Base-by-base conservation (phyloP, 2,797 vertebrate genomes). In the Periophthalmus magnuspinnatus region DNA sequence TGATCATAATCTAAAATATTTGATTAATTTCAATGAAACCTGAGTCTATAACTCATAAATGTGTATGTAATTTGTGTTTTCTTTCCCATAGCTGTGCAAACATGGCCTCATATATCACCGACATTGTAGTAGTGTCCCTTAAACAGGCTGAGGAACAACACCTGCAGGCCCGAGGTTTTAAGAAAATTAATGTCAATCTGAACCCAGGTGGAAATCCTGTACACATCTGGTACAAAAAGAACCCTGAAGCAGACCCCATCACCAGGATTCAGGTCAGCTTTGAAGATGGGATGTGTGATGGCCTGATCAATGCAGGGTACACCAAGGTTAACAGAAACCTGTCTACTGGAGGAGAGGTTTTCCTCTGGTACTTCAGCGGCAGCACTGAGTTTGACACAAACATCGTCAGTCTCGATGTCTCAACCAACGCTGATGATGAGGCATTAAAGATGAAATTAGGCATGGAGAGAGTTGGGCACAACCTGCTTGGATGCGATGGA, bases 211-310 rank as follows among this genome's bases (percentile, higher is more conserved):
- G 47, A 63, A 64, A 69, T 0, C 0, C 0, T 4, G 48, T 60
- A 41, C 71, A 21, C 5, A 0, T 79, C 5, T 81, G 71, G 73
- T 74, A 67, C 45, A 73, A 68, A 52, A 62, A 32, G 19, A 65
- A 16, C 14, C 0, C 0, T 0, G 0, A 2, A 5, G 0, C 1
- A 1, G 0, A 0, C 1, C 8, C 67, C 22, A 45, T 81, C 69
- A 74, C 74, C 65, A 74, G 47, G 36, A 0, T 81, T 38, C 77
- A 82, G 10, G 0, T 64, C 1, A 13, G 76, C 17, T 77, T 70
- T 69, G 56, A 1, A 0, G 0, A 36, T 3, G 2, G 11, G 0
- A 79, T 79, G 81, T 9, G 0, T 10, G 5, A 0, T 14, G 79
- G 57, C 9, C n/a, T 83, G 67, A 47, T 3, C 0, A 11, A 8